Evolutionary conservation across 2,888 invertebrate species (phyloP).

Genomic region (Hirudinaria manillensis): DNA sequence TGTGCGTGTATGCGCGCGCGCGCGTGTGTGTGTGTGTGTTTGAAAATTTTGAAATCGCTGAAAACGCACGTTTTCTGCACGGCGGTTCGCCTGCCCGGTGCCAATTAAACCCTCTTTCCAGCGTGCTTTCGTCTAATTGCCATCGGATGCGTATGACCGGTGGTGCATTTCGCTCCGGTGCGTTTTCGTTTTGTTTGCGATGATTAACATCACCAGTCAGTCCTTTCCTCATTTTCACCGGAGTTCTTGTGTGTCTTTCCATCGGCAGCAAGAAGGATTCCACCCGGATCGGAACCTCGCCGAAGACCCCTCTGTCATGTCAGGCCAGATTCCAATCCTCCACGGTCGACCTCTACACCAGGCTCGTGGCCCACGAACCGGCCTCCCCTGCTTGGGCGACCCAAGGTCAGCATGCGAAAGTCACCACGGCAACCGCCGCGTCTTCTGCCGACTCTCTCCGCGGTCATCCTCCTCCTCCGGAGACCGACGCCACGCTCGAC

Average conservation of each 20-base stretch:
- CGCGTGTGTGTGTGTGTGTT: too few species aligned
- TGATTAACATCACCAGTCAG: neutral
- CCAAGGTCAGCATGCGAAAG: neutral
- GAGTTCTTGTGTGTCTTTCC: neutral
- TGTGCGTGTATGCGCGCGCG: too few species aligned
- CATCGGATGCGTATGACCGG: too few species aligned
- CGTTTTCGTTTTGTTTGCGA: neutral
- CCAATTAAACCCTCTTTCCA: too few species aligned
- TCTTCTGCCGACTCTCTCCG: neutral
- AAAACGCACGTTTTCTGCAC: too few species aligned
- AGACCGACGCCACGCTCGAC: too few species aligned
- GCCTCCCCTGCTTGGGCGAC: neutral
- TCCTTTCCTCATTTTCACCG: neutral
- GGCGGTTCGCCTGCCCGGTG: too few species aligned
- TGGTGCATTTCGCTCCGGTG: too few species aligned
- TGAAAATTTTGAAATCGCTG: too few species aligned
- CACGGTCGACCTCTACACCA: slow-evolving; percentile 62
- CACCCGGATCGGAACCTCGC: neutral
- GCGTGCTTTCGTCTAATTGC: too few species aligned
- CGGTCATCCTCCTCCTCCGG: neutral
- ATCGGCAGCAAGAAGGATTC: neutral
- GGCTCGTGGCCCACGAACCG: slow-evolving; percentile 78
- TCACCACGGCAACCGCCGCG: neutral
- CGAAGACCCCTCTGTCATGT: slow-evolving; percentile 15
- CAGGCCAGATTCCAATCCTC: slow-evolving; percentile 37